Base-by-base conservation (phyloP, 2,888 invertebrate genomes). In the Willowsia nigromaculata region DNA sequence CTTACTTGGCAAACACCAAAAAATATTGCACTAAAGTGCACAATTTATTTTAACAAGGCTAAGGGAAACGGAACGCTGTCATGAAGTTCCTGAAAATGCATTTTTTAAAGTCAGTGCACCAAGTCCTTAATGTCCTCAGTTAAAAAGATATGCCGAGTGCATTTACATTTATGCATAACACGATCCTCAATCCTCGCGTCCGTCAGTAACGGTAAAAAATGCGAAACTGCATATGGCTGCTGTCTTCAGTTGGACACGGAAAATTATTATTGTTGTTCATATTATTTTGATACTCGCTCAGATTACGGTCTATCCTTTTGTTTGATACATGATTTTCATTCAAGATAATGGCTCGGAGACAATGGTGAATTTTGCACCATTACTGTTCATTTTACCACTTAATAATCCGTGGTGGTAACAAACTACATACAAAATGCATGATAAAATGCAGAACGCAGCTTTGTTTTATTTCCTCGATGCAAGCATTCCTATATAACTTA, bases 271-370 rank as follows among this genome's bases (percentile, higher is more conserved):
- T 76, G n/a, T 47, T 76, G 43, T 43, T 43, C n/a, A 43, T 76
- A 74, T 62, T 65, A 62, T 81, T 37, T 3, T 15, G 81, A 81
- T 81, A 30, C 22, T 40, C 25, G 80, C 56, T 37, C 47, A 68
- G 59, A 83, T 82, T 76, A 62, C 37, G 4, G 43, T 15, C 27
- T 82, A 59, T 33, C 40, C 74, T 56, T 56, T 84, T 84, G 71
- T 56, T 59, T 43, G 47, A 76, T 78, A 78, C 33, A 11, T 78
- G 78, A 78, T 78, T 85, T 71, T 74, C 30, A 47, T 43, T 71
- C 30, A 47, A 30, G 85, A 85, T 85, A 85, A 74, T n/a, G 30
- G 47, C 30, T 30, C 50, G 11, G 82, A 62, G 82, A 83, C 62
- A 62, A 65, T 53, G 56, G 71, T 5, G 30, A 33, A 25, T 30